Conservation (phyloP, 2,797 vertebrate genomes). For the Epinephelus coioides region DNA sequence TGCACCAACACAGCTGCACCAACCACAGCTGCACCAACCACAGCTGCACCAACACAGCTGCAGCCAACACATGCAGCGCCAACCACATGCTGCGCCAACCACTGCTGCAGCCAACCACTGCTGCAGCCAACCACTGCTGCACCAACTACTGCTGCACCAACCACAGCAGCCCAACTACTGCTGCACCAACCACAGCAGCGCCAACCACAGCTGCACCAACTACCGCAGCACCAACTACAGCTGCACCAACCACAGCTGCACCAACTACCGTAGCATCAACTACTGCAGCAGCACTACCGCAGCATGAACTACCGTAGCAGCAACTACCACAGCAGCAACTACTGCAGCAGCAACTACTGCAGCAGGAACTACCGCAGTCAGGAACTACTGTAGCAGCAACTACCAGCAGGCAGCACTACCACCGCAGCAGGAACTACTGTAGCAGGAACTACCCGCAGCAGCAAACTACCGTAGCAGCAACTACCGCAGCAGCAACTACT, state of each 20-base stretch:
- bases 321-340: accelerated
- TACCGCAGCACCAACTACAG: too few relatives aligned
- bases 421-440: accelerated
- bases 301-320: accelerated
- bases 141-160: accelerated
- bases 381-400: accelerated
- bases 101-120: accelerated
- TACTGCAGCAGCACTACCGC: accelerated
- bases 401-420: accelerated
- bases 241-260: accelerated
- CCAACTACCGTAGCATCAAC: accelerated
- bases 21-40: accelerated
- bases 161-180: accelerated
- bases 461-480: accelerated
- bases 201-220: accelerated
- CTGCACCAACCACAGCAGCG: accelerated
- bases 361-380: too few relatives aligned
- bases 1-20: accelerated
- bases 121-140: background rate
- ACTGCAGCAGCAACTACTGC: too few relatives aligned
- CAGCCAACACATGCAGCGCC: accelerated
- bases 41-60: accelerated
- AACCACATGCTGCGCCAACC: background rate
- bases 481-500: accelerated
- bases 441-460: accelerated